Evolutionary conservation across 2,888 invertebrate species (phyloP), one percentile per base, ranked within the genome.

Genomic region (Dicyrtoma fusca): DNA sequence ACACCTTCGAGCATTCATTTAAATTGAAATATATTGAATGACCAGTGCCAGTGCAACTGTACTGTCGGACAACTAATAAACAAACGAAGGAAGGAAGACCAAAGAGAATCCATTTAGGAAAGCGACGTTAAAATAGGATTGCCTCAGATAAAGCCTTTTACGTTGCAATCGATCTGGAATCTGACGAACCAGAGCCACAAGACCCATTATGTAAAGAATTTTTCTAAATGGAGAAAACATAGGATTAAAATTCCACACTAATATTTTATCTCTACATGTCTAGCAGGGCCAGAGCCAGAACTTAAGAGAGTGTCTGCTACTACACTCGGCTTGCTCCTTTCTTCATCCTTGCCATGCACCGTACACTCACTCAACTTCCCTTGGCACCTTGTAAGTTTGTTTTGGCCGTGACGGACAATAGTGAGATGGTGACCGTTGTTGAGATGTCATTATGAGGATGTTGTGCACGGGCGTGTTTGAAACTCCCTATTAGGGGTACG

Each of bases 211-310:
- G 34, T 47, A 68, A 62, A 26, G 44, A 63, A 63, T 55, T 73
- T 63, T 68, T 72, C 34, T 21, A 51, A 62, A 68, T 21, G 57
- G 62, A 65, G 73, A 76, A 76, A 76, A 76, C 73, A 76, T 44
- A 66, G 71, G 74, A 76, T 76, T 76, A 76, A 71, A 74, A 74
- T 75, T 75, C 75, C 72, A 57, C 66, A 45, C 44, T 42, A 55
- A 45, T 45, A 44, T 63, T 45, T 63, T 45, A 45, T 63, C 63
- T 63, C n/a, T n/a, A 59, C 10, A 34, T 51, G 61, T 51, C 51
- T 19, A 61, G 17, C n/a, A 51, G 51, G 55, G 21, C 4, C 34
- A 34, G 34, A 8, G 34, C 34, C 34, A 21, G 55, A 53, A 53
- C 53, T 53, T 11, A 45, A 8, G 17, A 19, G 23, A 53, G 21